Conservation (phyloP, 2,113 vertebrate species). For the Anoplopoma fimbria region DNA sequence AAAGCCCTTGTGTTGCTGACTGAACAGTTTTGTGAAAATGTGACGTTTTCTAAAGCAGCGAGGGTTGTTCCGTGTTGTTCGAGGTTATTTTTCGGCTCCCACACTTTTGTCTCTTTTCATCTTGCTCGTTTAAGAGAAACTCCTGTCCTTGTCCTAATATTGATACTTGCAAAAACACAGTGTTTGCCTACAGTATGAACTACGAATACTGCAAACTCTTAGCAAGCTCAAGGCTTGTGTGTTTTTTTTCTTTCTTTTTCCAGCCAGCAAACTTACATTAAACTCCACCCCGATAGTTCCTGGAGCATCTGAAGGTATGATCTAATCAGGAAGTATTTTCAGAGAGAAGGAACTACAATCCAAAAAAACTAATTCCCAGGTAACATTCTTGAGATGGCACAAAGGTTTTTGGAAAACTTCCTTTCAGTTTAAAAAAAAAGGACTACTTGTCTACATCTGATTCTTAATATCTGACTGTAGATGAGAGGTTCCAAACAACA, state of each 20-base stretch:
- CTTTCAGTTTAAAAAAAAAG: too few species aligned
- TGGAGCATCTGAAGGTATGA: neutral
- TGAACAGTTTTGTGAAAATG: too few species aligned
- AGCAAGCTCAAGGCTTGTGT: neutral
- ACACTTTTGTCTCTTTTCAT: neutral
- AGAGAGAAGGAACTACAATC: neutral
- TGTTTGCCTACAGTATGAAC: neutral
- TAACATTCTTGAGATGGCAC: neutral
- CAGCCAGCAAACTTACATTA: neutral
- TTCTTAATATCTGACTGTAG: too few species aligned
- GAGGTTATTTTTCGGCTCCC: neutral
- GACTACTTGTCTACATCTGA: too few species aligned
- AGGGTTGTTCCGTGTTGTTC: neutral
- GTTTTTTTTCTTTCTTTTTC: too few species aligned
- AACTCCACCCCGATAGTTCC: neutral
- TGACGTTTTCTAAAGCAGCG: neutral
- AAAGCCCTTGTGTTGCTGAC: neutral
- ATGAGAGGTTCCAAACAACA: too few species aligned
- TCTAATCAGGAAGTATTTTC: neutral
- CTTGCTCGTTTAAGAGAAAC: neutral
- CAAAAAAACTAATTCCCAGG: neutral
- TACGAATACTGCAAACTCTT: neutral
- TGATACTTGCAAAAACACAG: neutral
- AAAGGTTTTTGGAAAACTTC: neutral
- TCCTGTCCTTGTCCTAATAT: constrained; percentile 1